phyloP scores from a whole-genome alignment of 2,113 vertebrate species.

The Apteryx owenii region DNA sequence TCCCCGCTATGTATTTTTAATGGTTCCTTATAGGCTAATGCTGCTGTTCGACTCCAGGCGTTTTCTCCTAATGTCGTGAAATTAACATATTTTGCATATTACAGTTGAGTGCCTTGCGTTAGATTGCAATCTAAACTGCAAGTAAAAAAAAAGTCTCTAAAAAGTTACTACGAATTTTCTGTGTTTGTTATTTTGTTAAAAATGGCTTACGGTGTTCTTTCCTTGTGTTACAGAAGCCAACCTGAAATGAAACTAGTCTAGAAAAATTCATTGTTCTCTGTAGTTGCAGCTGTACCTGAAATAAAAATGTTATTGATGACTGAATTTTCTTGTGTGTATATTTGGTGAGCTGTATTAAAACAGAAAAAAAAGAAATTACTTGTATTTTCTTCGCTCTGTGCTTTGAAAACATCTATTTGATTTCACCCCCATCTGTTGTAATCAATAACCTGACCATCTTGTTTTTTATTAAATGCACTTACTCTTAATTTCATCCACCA shows the following conservation, averaged over 20 bases:
- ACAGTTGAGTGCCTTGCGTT: conserved; percentile 65
- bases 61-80: background rate
- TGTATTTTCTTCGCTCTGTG: conserved; percentile 98
- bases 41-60: conserved; percentile 26
- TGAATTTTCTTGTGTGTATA: conserved; percentile 88
- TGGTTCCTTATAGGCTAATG: conserved; percentile 28
- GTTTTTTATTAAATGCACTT: conserved; percentile 99
- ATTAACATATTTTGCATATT: conserved; percentile 63
- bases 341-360: conserved; percentile 90
- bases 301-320: conserved; percentile 93
- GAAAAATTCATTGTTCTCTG: conserved; percentile 87
- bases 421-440: conserved; percentile 98
- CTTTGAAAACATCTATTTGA: conserved; percentile 97
- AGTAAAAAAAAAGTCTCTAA: conserved; percentile 52
- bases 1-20: background rate
- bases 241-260: conserved; percentile 77
- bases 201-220: conserved; percentile 55
- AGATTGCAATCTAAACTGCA: conserved; percentile 62
- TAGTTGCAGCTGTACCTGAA: conserved; percentile 85
- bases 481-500: conserved; percentile 99
- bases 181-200: conserved; percentile 78
- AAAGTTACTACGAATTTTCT: conserved; percentile 72
- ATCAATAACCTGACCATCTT: conserved; percentile 99
- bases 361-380: conserved; percentile 93
- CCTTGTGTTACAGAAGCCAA: conserved; percentile 70